Percentiles rank a stretch among this genome's conserved stretches.
phyloP scores from a whole-genome alignment of 2,888 invertebrate genomes.

The Crematogaster levior region DNA sequence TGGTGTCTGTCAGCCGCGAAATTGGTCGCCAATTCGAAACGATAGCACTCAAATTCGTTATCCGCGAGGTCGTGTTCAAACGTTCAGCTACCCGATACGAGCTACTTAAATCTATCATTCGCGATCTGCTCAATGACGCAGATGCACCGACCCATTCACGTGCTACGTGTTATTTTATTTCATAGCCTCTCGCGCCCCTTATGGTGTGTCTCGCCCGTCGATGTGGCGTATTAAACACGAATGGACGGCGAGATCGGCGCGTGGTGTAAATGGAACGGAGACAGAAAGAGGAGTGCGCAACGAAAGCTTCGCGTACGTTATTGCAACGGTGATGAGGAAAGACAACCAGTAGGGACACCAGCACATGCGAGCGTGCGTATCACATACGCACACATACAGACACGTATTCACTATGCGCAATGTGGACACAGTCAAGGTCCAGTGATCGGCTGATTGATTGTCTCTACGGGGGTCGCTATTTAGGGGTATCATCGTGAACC shows the following conservation, averaged over 20 bases:
- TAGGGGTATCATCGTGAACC: conserved; percentile 83
- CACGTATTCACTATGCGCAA: conserved; percentile 79
- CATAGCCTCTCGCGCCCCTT: conserved; percentile 78
- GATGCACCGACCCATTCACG: conserved; percentile 76
- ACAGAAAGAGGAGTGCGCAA: conserved; percentile 42
- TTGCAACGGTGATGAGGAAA: conserved; percentile 53
- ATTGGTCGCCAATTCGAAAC: not conserved
- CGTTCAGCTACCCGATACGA: too few relatives aligned
- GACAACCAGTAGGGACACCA: conserved; percentile 29
- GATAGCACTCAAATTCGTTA: not conserved
- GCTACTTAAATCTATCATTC: conserved; percentile 41
- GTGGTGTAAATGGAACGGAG: conserved; percentile 49
- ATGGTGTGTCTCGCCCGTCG: conserved; percentile 71
- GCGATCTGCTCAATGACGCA: conserved; percentile 69
- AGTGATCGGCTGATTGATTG: conserved; percentile 85
- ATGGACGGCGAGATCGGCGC: conserved; percentile 63
- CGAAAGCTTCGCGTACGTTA: conserved; percentile 66
- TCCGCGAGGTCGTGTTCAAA: not conserved
- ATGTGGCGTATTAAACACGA: conserved; percentile 75
- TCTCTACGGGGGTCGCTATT: conserved; percentile 83
- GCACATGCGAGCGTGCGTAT: not conserved
- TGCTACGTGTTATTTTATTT: conserved; percentile 78
- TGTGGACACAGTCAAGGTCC: conserved; percentile 85
- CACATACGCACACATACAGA: conserved; percentile 60
- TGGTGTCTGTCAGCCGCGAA: not conserved